Conservation (phyloP, 2,797 vertebrate species). For the Glossophaga mutica region DNA sequence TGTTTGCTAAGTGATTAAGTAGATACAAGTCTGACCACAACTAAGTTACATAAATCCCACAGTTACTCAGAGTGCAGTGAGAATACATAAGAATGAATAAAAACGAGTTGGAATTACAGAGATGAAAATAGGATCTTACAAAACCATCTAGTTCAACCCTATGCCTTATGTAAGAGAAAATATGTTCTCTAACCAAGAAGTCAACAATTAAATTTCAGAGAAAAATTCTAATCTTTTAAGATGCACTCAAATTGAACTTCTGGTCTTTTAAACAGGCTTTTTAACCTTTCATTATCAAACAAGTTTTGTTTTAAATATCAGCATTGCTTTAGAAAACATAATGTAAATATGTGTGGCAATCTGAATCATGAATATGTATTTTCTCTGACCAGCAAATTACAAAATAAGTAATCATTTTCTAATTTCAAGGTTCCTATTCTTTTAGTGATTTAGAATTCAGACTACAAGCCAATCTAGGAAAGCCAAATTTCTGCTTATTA, state of each 20-base stretch:
- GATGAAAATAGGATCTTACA: background rate
- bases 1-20: background rate
- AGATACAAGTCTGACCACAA: background rate
- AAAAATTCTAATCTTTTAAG: background rate
- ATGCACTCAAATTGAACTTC: background rate
- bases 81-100: background rate
- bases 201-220: background rate
- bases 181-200: background rate
- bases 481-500: slow-evolving; percentile 79
- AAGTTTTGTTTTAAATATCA: slow-evolving; percentile 58
- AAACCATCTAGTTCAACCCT: background rate
- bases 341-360: background rate
- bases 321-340: background rate
- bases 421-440: slow-evolving; percentile 68
- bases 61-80: background rate
- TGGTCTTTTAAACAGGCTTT: background rate
- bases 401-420: slow-evolving; percentile 75
- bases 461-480: slow-evolving; percentile 73
- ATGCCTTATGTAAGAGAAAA: background rate
- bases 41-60: background rate
- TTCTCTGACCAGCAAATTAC: slow-evolving; percentile 63
- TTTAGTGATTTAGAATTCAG: slow-evolving; percentile 71
- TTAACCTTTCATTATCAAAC: background rate
- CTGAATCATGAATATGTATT: slow-evolving; percentile 45
- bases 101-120: background rate